A percentile compares a stretch with the other conserved stretches of the same genome.
These are phyloP conservation scores for Apogon talboti DNA, from an alignment of 2,797 vertebrate species.

Conservation along the genomic window DNA sequence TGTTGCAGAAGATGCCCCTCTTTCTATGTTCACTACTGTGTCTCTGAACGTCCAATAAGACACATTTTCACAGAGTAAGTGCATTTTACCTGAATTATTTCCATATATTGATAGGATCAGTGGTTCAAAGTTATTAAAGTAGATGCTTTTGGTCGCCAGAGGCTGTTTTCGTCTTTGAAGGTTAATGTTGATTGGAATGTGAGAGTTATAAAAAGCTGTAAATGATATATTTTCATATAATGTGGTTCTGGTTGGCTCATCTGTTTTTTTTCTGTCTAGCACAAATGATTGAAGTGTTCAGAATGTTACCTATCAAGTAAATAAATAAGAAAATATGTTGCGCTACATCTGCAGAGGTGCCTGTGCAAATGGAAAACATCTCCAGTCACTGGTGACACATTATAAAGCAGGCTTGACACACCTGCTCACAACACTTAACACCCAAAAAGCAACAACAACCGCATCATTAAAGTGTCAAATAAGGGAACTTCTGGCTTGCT, in stretches of 20 bases:
- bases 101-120: too few species aligned
- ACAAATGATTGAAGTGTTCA: conserved; percentile 15
- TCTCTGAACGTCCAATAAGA: too few species aligned
- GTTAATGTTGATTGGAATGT: neutral
- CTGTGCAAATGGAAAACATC: conserved; percentile 22
- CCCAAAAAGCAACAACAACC: conserved; percentile 28
- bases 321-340: conserved; percentile 19
- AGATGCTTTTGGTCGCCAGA: too few species aligned
- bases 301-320: conserved; percentile 4
- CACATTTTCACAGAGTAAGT: too few species aligned
- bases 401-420: conserved; percentile 39
- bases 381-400: conserved; percentile 5
- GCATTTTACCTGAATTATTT: too few species aligned
- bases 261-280: neutral
- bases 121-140: too few species aligned
- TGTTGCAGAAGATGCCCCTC: too few species aligned
- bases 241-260: neutral
- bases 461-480: conserved; percentile 28
- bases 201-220: neutral
- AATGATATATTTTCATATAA: neutral
- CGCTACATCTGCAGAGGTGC: conserved; percentile 6
- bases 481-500: conserved; percentile 12
- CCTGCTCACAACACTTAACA: conserved; percentile 9
- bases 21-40: too few species aligned
- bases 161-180: too few species aligned